Percentiles rank a stretch among this genome's conserved stretches.
These are phyloP conservation scores for Sciaenops ocellatus DNA, from an alignment of 2,797 vertebrate species.

Conservation along the genomic window DNA sequence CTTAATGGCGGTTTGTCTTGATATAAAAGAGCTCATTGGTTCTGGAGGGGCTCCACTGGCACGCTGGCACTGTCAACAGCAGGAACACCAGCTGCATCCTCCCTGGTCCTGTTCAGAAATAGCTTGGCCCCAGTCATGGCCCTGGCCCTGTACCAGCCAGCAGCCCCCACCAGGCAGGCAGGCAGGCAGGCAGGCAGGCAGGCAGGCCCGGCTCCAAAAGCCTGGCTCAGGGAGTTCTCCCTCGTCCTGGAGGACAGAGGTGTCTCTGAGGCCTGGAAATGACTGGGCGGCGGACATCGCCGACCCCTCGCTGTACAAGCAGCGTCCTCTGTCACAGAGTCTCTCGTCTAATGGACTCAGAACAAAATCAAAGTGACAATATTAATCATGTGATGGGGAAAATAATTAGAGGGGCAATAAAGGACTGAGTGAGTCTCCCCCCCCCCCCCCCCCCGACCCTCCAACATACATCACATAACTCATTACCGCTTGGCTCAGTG, in stretches of 20 bases:
- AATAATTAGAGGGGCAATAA: conserved; percentile 73
- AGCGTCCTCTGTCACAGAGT: conserved; percentile 43
- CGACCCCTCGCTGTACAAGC: conserved; percentile 47
- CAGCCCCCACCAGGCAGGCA: conserved; percentile 19
- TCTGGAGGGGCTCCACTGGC: conserved; percentile 69
- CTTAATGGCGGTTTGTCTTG: conserved; percentile 51
- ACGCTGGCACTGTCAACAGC: conserved; percentile 61
- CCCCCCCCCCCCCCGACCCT: conserved; percentile 20
- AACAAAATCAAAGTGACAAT: conserved; percentile 77
- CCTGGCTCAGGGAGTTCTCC: conserved; percentile 41
- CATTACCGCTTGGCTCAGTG: conserved; percentile 46
- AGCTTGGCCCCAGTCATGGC: conserved; percentile 62
- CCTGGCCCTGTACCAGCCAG: conserved; percentile 59
- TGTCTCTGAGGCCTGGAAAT: conserved; percentile 42
- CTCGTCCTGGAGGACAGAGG: conserved; percentile 45
- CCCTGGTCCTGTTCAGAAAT: conserved; percentile 75
- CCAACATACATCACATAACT: conserved; percentile 39
- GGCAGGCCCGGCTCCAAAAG: conserved; percentile 18
- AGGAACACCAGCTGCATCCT: conserved; percentile 78
- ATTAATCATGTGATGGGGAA: conserved; percentile 75
- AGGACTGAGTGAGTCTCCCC: conserved; percentile 41
- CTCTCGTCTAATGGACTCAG: conserved; percentile 44
- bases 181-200: neutral
- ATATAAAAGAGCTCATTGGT: conserved; percentile 73
- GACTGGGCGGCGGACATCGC: conserved; percentile 28